phyloP scores from a whole-genome alignment of 2,888 invertebrate species.

The Seira ritae region DNA sequence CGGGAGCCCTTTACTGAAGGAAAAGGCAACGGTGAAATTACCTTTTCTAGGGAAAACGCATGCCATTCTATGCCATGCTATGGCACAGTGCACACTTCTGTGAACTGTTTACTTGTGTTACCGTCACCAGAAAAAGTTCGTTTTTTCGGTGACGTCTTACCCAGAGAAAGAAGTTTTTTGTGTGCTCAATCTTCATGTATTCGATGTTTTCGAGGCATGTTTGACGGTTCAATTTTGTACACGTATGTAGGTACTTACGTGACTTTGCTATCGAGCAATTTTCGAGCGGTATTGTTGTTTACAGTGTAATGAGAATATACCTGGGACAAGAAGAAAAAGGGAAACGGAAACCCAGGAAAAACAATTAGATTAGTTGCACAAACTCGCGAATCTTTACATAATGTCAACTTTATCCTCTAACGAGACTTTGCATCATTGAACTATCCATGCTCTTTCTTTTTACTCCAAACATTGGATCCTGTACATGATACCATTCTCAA shows the following conservation, averaged over 20 bases:
- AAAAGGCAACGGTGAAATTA: background rate
- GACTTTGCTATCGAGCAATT: no score
- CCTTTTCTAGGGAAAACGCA: background rate
- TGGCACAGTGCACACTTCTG: background rate
- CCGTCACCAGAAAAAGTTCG: background rate
- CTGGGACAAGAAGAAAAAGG: background rate
- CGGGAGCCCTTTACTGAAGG: background rate
- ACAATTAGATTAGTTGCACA: slow-evolving; percentile 63
- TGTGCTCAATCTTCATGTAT: slow-evolving; percentile 7
- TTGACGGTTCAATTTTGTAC: slow-evolving; percentile 11
- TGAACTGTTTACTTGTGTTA: background rate
- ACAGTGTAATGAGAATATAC: background rate
- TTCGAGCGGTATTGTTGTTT: background rate
- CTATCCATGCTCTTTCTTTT: no score
- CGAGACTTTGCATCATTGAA: no score
- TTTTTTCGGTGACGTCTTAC: background rate
- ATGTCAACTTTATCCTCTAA: slow-evolving; percentile 22
- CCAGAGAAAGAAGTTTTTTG: background rate
- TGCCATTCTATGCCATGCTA: no score
- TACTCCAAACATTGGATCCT: no score
- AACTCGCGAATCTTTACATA: slow-evolving; percentile 44
- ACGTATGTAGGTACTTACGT: slow-evolving; percentile 5
- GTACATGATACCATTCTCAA: no score
- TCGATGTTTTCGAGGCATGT: slow-evolving; percentile 2
- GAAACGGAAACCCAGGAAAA: background rate